phyloP scores from a whole-genome alignment of 2,113 vertebrate species.

The Channa argus region DNA sequence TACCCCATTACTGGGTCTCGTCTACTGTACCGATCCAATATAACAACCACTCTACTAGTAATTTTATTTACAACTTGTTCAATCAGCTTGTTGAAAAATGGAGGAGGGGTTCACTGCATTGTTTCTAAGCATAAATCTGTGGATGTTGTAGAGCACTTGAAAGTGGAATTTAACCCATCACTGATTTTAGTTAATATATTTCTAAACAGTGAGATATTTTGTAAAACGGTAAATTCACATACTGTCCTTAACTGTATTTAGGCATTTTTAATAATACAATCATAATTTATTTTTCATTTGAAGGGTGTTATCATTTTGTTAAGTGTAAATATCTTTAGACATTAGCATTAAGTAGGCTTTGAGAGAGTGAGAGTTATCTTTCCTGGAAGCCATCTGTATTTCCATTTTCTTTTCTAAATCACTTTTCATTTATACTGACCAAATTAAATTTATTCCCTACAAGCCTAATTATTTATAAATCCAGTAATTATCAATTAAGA shows the following conservation, averaged over 20 bases:
- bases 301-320: neutral
- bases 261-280: too few relatives aligned
- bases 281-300: neutral
- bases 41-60: too few relatives aligned
- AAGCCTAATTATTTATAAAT: slow-evolving; percentile 52
- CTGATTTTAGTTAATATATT: neutral
- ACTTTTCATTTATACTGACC: slow-evolving; percentile 63
- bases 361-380: slow-evolving; percentile 55
- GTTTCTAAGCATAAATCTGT: neutral
- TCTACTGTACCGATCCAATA: too few relatives aligned
- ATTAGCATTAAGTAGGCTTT: neutral
- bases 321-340: neutral
- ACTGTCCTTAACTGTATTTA: too few relatives aligned
- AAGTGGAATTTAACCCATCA: slow-evolving; percentile 14
- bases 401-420: slow-evolving; percentile 51
- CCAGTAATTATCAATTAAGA: slow-evolving; percentile 35
- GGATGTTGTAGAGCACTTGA: neutral
- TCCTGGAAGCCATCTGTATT: slow-evolving; percentile 88
- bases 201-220: neutral
- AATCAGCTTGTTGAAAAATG: neutral
- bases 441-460: slow-evolving; percentile 74
- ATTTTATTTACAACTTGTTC: neutral
- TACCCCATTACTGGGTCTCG: neutral
- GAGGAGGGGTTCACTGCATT: neutral
- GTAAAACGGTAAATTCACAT: neutral